Evolutionary conservation across 2,888 invertebrate genomes (phyloP).

Genomic region (Leptinotarsa juncta): DNA sequence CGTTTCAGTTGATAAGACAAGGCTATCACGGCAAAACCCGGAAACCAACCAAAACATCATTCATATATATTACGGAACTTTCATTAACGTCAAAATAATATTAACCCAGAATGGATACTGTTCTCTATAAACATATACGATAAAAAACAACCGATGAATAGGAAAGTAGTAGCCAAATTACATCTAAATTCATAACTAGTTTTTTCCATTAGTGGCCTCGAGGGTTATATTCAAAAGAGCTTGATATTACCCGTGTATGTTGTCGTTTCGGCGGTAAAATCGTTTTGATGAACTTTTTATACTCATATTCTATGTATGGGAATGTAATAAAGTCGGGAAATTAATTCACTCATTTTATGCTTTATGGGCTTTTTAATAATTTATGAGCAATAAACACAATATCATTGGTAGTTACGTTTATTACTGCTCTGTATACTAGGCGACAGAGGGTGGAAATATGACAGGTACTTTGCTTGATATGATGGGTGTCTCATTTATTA

Average conservation of each 20-base stretch:
- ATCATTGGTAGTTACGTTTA: constrained; percentile 8
- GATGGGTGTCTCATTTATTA: too few species aligned
- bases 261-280: not conserved
- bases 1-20: too few species aligned
- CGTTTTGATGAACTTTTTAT: constrained; percentile 21
- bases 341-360: constrained; percentile 16
- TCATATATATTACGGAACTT: not conserved
- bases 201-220: not conserved
- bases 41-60: not conserved
- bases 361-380: constrained; percentile 18
- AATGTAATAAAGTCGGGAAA: constrained; percentile 10
- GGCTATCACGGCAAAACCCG: too few species aligned
- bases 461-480: too few species aligned
- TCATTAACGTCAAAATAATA: not conserved
- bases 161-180: constrained; percentile 8
- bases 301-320: constrained; percentile 21
- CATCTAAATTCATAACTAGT: constrained; percentile 7
- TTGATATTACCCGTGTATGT: constrained; percentile 2
- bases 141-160: not conserved
- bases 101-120: not conserved
- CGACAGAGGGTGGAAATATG: too few species aligned
- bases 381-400: constrained; percentile 27
- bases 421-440: not conserved
- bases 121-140: not conserved
- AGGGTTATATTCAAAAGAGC: constrained; percentile 10